Base-by-base conservation (phyloP, 2,113 vertebrate species). In the Plotosus lineatus region DNA sequence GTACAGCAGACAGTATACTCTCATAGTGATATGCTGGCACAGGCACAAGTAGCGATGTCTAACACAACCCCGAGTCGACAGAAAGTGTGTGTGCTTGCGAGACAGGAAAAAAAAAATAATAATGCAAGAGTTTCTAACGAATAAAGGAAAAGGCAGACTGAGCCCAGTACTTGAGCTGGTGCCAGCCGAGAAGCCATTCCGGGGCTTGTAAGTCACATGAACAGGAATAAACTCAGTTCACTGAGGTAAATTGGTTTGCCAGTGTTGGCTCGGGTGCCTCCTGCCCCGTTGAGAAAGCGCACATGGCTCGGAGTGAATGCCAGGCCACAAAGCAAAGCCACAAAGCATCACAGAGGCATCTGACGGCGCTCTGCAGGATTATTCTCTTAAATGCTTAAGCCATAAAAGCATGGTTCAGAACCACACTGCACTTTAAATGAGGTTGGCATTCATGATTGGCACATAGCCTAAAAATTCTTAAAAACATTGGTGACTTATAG, bases 381-480 rank as follows among this genome's bases (percentile, higher is more conserved):
- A 84, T 69, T 12, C 65, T 4, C 83, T 88, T 91, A 89, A 87
- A 90, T 87, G 48, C 53, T 75, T 77, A 87, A 56, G 19, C 38
- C 74, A 56, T 36, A 44, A 87, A 86, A 28, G 0, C 14, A 77
- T 56, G 6, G 6, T n/a, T n/a, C 42, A 42, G 75, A 31, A 56
- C 77, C 75, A 68, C 44, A 56, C 74, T 80, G 69, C 46, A 78
- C 23, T 36, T 72, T 83, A 36, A 61, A 53, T 56, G 12, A 63
- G 85, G 69, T 78, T 87, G 86, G 84, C 81, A 86, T 87, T 85
- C 50, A 80, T 50, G 82, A 88, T 80, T 82, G 82, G 84, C 82
- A 81, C 80, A 31, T 21, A 48, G 77, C 88, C 86, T 61, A 33
- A 72, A 63, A 50, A 33, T 46, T 48, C 26, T 48, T 71, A 10